Percentiles rank a stretch among this genome's conserved stretches.
phyloP scores from a whole-genome alignment of 2,797 vertebrate genomes.

The Amniataba percoides region DNA sequence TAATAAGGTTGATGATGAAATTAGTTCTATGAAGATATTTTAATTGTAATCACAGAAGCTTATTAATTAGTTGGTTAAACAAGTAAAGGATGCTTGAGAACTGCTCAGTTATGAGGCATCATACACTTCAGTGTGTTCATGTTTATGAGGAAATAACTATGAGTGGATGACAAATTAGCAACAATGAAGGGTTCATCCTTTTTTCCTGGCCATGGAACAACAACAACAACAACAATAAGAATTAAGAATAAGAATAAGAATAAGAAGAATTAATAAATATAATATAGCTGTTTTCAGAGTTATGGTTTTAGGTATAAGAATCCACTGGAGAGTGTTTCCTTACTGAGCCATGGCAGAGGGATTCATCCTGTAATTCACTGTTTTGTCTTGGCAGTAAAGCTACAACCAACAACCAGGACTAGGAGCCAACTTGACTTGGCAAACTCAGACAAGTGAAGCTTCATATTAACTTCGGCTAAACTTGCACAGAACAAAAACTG shows the following conservation, averaged over 20 bases:
- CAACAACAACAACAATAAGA: too few species aligned
- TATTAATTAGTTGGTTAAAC: slow-evolving; percentile 59
- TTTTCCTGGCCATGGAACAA: too few species aligned
- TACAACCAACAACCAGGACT: neutral
- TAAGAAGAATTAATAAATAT: too few species aligned
- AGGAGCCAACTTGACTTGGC: neutral
- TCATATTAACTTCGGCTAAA: neutral
- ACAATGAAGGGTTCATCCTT: neutral
- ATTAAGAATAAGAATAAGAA: too few species aligned
- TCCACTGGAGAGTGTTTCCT: neutral
- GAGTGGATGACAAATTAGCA: neutral
- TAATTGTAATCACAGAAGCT: slow-evolving; percentile 44
- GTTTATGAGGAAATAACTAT: slow-evolving; percentile 15
- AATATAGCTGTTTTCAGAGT: neutral
- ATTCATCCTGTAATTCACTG: neutral
- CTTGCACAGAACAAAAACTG: neutral
- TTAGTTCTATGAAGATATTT: slow-evolving; percentile 47
- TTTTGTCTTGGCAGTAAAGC: neutral
- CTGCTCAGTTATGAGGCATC: slow-evolving; percentile 34
- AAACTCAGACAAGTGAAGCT: neutral
- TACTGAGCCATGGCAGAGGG: neutral
- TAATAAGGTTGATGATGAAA: slow-evolving; percentile 51
- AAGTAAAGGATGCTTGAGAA: slow-evolving; percentile 31
- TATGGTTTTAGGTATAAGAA: neutral
- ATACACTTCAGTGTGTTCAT: slow-evolving; percentile 15